These are phyloP conservation scores for Philereme transversata DNA, from an alignment of 2,888 invertebrate species.

Conservation along the genomic window DNA sequence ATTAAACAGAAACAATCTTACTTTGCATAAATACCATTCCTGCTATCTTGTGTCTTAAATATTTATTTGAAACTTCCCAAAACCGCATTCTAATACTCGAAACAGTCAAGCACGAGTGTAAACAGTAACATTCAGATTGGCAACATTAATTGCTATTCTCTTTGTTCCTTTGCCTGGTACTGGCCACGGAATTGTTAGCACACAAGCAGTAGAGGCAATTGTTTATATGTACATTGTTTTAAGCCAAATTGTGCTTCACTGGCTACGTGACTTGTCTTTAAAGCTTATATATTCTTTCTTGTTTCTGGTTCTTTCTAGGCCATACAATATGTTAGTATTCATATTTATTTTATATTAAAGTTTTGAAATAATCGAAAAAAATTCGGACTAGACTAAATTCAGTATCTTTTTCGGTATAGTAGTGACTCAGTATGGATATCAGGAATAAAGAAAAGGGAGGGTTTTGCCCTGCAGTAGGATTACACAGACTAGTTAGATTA, in stretches of 20 bases:
- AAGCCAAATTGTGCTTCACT: not conserved
- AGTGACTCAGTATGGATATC: no score
- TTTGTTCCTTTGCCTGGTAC: constrained; percentile 10
- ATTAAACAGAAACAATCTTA: no score
- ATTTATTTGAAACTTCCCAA: constrained; percentile 5
- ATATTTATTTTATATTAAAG: no score
- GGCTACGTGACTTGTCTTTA: not conserved
- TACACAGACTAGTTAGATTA: no score
- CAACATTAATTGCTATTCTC: constrained; percentile 13
- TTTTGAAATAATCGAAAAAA: no score
- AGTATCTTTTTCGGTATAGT: no score
- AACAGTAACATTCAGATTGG: constrained; percentile 16
- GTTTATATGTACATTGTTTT: not conserved
- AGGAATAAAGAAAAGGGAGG: no score
- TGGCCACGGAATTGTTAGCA: not conserved
- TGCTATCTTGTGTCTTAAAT: not conserved
- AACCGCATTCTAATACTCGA: constrained; percentile 8
- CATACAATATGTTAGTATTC: not conserved
- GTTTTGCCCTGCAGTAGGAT: no score
- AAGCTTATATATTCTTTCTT: not conserved
- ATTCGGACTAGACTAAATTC: no score
- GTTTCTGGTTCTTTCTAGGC: not conserved
- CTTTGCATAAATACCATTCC: not conserved
- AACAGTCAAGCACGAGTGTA: constrained; percentile 1
- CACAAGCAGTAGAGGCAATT: constrained; percentile 1